Evolutionary conservation across 2,888 invertebrate species (phyloP).

Genomic region (Cerastoderma edule): DNA sequence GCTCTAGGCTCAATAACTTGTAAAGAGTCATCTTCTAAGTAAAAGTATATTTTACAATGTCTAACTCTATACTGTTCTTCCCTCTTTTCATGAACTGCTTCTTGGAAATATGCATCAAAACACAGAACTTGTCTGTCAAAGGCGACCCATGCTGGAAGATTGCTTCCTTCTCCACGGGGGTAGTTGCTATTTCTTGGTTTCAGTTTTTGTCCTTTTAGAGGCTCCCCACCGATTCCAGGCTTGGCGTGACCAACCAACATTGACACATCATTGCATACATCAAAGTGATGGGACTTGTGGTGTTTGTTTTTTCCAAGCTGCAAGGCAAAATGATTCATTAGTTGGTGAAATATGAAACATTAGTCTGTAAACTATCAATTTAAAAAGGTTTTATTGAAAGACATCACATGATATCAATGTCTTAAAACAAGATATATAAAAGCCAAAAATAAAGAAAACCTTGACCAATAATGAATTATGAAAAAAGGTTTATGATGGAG

Average conservation of each 20-base stretch:
- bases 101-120: slow-evolving; percentile 92
- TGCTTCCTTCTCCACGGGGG: slow-evolving; percentile 90
- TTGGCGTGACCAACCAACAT: slow-evolving; percentile 87
- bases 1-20: slow-evolving; percentile 93
- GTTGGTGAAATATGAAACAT: neutral
- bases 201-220: slow-evolving; percentile 85
- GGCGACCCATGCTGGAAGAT: slow-evolving; percentile 93
- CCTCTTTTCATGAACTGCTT: slow-evolving; percentile 90
- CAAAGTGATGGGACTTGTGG: slow-evolving; percentile 87
- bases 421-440: too few species aligned
- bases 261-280: slow-evolving; percentile 84
- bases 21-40: slow-evolving; percentile 95
- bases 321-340: slow-evolving; percentile 10
- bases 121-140: slow-evolving; percentile 93
- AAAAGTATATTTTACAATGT: slow-evolving; percentile 93
- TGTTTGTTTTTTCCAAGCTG: slow-evolving; percentile 88
- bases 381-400: too few species aligned
- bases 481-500: too few species aligned
- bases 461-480: too few species aligned
- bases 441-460: too few species aligned
- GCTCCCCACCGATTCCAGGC: slow-evolving; percentile 87
- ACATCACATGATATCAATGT: neutral
- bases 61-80: slow-evolving; percentile 89
- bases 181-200: slow-evolving; percentile 89
- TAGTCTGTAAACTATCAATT: too few species aligned